phyloP scores from a whole-genome alignment of 2,888 invertebrate species.

The Napeogenes sylphis region DNA sequence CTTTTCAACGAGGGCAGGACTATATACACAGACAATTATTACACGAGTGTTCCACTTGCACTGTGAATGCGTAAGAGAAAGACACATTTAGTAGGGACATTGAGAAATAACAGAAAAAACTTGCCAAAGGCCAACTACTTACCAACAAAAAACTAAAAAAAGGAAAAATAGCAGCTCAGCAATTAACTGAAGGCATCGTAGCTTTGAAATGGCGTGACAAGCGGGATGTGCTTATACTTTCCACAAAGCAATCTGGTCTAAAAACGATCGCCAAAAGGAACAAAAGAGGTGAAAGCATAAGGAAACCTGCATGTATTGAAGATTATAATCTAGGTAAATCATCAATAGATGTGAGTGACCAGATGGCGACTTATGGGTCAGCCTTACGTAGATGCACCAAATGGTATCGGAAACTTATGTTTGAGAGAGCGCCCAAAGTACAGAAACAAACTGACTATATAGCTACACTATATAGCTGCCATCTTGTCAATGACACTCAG shows the following conservation, averaged over 20 bases:
- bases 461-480: too few relatives aligned
- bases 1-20: constrained; percentile 22
- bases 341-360: constrained; percentile 22
- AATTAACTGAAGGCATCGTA: constrained; percentile 24
- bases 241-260: constrained; percentile 31
- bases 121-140: constrained; percentile 35
- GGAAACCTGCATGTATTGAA: constrained; percentile 23
- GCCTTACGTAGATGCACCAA: constrained; percentile 27
- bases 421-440: constrained; percentile 20
- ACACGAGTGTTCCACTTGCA: constrained; percentile 28
- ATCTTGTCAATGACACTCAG: too few relatives aligned
- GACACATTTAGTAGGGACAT: constrained; percentile 28
- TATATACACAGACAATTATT: constrained; percentile 29
- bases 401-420: constrained; percentile 24
- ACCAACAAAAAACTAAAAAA: constrained; percentile 28
- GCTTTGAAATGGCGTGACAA: constrained; percentile 34
- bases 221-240: constrained; percentile 31
- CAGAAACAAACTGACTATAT: too few relatives aligned
- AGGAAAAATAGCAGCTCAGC: constrained; percentile 28
- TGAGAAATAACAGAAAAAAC: constrained; percentile 30
- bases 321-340: constrained; percentile 22
- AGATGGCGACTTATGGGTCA: constrained; percentile 25
- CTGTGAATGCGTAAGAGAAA: constrained; percentile 23
- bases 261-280: constrained; percentile 23
- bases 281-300: constrained; percentile 25